Percentiles rank a stretch among this genome's conserved stretches.
Evolutionary conservation across 1,140 invertebrate species (phyloP).

Genomic region (Pseudachorutes palmiensis): DNA sequence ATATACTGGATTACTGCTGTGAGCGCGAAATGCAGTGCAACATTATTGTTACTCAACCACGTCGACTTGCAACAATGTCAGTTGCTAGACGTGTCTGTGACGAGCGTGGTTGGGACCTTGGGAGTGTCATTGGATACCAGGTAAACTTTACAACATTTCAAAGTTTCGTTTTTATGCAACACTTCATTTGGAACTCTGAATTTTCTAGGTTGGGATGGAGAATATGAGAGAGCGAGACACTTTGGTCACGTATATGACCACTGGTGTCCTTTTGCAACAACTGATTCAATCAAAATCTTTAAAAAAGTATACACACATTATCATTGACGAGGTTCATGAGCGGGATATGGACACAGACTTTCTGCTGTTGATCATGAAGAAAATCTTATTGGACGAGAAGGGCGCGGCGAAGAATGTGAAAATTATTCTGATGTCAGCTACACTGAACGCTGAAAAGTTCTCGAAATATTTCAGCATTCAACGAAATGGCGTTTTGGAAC

Average conservation of each 20-base stretch:
- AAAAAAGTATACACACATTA: slow-evolving; percentile 70
- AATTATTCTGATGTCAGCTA: slow-evolving; percentile 56
- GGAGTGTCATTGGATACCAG: slow-evolving; percentile 74
- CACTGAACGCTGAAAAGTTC: slow-evolving; percentile 47
- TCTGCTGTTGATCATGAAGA: slow-evolving; percentile 73
- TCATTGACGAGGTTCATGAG: slow-evolving; percentile 93
- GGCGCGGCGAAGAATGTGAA: slow-evolving; percentile 33
- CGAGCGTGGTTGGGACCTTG: slow-evolving; percentile 68
- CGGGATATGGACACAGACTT: slow-evolving; percentile 89
- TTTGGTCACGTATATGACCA: slow-evolving; percentile 49
- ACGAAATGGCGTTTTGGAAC: slow-evolving; percentile 42
- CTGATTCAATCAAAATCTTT: slow-evolving; percentile 53
- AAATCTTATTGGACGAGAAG: slow-evolving; percentile 40
- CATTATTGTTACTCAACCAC: slow-evolving; percentile 79
- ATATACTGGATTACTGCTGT: slow-evolving; percentile 66
- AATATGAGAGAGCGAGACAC: slow-evolving; percentile 44
- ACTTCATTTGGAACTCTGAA: slow-evolving; percentile 11
- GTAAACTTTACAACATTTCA: slow-evolving; percentile 41
- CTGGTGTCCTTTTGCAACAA: slow-evolving; percentile 58
- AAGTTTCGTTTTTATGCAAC: neutral
- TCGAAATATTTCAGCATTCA: slow-evolving; percentile 50
- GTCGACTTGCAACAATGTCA: slow-evolving; percentile 73
- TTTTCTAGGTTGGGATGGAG: slow-evolving; percentile 56
- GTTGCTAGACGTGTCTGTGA: slow-evolving; percentile 65
- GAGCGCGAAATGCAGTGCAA: slow-evolving; percentile 56